Evolutionary conservation across 2,888 invertebrate species (phyloP), one percentile per base, ranked within the genome.

Genomic region (Helleia helle): DNA sequence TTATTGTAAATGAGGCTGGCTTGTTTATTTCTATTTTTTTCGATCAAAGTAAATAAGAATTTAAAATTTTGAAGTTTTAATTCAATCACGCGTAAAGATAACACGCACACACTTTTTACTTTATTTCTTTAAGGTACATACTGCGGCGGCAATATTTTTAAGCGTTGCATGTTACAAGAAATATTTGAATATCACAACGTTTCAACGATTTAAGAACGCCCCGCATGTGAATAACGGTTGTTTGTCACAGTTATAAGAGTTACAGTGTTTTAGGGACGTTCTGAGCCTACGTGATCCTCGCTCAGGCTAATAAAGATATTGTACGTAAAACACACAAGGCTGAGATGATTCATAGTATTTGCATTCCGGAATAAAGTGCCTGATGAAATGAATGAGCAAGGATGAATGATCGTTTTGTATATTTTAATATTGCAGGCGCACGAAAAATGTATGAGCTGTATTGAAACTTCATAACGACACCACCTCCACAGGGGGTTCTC

Each of bases 291-390:
- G 34, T 34, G 34, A 34, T 34, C 12, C 12, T 18, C 22, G 18
- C 22, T 7, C 22, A 17, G 22, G 18, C 34, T 22, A 34, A 34
- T 34, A 34, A 18, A 34, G 18, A 22, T 8, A 34, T 22, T 22
- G 34, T 18, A 22, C 9, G 34, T 34, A 11, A 34, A 22, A 34
- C 22, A 34, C 22, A 18, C 18, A 34, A 34, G 34, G 18, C 17
- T 22, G 8, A 22, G 22, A 5, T 22, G 22, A 22, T 22, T 5
- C 8, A 22, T 22, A 8, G 7, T 22, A 12, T 22, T 1, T 8
- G 17, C n/a, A 11, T 11, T 34, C 34, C 11, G 34, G 18, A 18
- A 22, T 18, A 22, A 18, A 34, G 7, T 34, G 34, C 34, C 34
- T 34, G 12, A 31, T 15, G 22, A 34, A 22, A 22, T 34, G 7